phyloP scores from a whole-genome alignment of 2,888 invertebrate genomes.

The Dasypogon diadema region DNA sequence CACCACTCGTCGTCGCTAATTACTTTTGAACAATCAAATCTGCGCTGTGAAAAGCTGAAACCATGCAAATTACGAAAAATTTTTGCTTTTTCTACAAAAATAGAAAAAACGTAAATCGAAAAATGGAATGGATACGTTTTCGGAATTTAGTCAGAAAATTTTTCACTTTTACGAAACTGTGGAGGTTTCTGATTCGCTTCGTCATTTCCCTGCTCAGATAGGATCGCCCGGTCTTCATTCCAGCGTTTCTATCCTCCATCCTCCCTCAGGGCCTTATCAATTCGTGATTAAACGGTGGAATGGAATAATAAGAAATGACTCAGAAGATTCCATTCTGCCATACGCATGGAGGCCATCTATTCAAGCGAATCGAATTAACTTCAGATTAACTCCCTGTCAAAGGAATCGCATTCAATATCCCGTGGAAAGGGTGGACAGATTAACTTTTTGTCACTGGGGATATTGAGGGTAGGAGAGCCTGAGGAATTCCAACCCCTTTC shows the following conservation, averaged over 20 bases:
- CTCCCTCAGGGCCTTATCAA: constrained; percentile 45
- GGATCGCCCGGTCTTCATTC: not conserved
- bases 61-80: no score
- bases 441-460: constrained; percentile 49
- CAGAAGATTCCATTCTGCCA: constrained; percentile 40
- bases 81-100: no score
- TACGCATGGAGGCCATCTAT: constrained; percentile 48
- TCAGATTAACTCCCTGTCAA: constrained; percentile 55
- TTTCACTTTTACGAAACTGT: no score
- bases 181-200: no score
- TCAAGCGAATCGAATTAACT: constrained; percentile 56
- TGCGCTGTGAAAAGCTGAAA: no score
- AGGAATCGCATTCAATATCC: constrained; percentile 43
- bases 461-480: constrained; percentile 28
- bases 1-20: not conserved
- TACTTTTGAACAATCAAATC: not conserved
- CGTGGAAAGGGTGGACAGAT: constrained; percentile 45
- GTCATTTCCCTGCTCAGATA: not conserved
- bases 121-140: not conserved
- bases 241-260: not conserved
- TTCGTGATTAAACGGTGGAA: constrained; percentile 49
- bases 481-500: constrained; percentile 42
- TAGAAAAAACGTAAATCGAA: no score
- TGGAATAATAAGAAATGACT: constrained; percentile 53
- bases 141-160: no score